Evolutionary conservation across 1,140 invertebrate genomes (phyloP).

Genomic region (Formica selysi): DNA sequence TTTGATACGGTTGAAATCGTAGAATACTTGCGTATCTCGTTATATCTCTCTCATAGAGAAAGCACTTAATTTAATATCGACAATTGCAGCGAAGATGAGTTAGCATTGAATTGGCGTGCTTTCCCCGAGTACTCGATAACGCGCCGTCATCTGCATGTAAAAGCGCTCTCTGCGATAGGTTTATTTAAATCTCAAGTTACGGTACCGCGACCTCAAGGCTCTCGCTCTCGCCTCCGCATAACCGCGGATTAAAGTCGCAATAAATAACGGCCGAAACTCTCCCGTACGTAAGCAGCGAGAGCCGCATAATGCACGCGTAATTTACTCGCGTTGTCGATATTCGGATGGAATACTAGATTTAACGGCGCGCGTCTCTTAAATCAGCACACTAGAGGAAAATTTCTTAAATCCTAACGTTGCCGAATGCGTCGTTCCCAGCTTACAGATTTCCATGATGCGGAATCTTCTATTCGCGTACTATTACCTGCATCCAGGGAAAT

Average conservation of each 20-base stretch:
- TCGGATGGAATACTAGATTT: neutral
- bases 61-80: neutral
- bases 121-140: slow-evolving; percentile 5
- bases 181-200: slow-evolving; percentile 32
- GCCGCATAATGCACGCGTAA: slow-evolving; percentile 67
- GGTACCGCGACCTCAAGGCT: slow-evolving; percentile 22
- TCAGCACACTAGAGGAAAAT: slow-evolving; percentile 52
- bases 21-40: neutral
- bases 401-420: neutral
- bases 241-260: slow-evolving; percentile 68
- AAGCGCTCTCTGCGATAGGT: neutral
- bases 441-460: slow-evolving; percentile 32
- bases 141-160: slow-evolving; percentile 3
- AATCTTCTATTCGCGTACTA: slow-evolving; percentile 3
- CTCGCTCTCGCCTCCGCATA: slow-evolving; percentile 3
- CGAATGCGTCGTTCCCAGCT: slow-evolving; percentile 39
- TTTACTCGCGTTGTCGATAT: slow-evolving; percentile 66
- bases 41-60: neutral
- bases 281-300: slow-evolving; percentile 54
- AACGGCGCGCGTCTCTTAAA: slow-evolving; percentile 58
- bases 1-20: neutral
- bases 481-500: neutral
- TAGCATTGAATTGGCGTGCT: neutral
- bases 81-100: neutral
- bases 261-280: slow-evolving; percentile 62